Percentiles rank a stretch among this genome's conserved stretches.
These are phyloP conservation scores for Psix sp. DNA, from an alignment of 1,140 invertebrate genomes.

Conservation along the genomic window DNA sequence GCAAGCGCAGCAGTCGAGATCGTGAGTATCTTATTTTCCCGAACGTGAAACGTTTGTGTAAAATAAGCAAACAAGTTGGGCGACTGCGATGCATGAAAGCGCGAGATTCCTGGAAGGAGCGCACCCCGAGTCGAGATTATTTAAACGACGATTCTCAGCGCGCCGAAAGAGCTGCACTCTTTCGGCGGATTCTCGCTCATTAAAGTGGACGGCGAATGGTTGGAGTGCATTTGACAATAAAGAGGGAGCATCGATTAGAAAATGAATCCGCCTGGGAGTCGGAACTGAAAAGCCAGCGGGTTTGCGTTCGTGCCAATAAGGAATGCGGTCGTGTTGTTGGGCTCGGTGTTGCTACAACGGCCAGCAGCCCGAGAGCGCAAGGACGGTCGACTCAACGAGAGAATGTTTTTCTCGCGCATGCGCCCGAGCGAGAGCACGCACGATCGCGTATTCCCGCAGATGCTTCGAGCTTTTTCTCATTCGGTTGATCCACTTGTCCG, in stretches of 20 bases:
- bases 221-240: no score
- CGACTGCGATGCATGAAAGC: no score
- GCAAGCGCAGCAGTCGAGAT: no score
- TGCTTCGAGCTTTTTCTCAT: slow-evolving; percentile 30
- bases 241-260: slow-evolving; percentile 47
- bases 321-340: slow-evolving; percentile 54
- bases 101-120: no score
- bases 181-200: no score
- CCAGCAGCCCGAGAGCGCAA: slow-evolving; percentile 40
- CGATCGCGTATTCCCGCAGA: slow-evolving; percentile 28
- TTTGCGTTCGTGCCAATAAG: slow-evolving; percentile 50
- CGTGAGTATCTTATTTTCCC: no score
- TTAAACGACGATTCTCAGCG: no score
- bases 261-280: slow-evolving; percentile 47
- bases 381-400: slow-evolving; percentile 43
- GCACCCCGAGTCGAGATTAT: no score
- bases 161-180: no score
- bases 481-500: no score
- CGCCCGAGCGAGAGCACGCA: slow-evolving; percentile 20
- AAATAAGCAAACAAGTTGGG: no score
- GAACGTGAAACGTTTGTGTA: no score
- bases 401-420: slow-evolving; percentile 43
- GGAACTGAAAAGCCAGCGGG: slow-evolving; percentile 14
- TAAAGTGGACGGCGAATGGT: slow-evolving; percentile 10
- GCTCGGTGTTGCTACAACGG: slow-evolving; percentile 36